Conservation (phyloP, 2,888 invertebrate species). For the Plemyria rubiginata region DNA sequence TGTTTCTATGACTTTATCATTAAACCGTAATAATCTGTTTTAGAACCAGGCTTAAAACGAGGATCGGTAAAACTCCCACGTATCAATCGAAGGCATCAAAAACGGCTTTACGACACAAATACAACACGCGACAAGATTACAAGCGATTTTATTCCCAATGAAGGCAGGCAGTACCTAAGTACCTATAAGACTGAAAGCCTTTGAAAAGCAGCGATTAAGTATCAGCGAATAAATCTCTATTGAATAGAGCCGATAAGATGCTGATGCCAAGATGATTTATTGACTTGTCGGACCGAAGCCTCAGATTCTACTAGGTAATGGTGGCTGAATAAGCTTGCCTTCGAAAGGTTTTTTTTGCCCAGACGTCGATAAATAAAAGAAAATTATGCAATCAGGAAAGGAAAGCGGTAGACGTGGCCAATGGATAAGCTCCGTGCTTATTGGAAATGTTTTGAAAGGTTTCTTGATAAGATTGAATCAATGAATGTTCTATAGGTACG, state of each 20-base stretch:
- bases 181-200: constrained; percentile 60
- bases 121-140: constrained; percentile 44
- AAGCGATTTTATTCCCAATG: constrained; percentile 45
- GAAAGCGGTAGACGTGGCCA: constrained; percentile 41
- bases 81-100: constrained; percentile 18
- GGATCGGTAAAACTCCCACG: constrained; percentile 17
- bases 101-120: constrained; percentile 26
- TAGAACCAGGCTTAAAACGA: not conserved
- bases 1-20: too few species aligned
- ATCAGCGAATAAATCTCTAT: constrained; percentile 66
- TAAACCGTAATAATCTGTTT: constrained; percentile 6
- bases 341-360: constrained; percentile 52
- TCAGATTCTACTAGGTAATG: constrained; percentile 54
- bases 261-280: constrained; percentile 77
- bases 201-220: constrained; percentile 64
- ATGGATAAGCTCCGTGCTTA: constrained; percentile 41
- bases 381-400: constrained; percentile 55
- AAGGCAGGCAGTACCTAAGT: constrained; percentile 25
- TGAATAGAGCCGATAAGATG: constrained; percentile 76
- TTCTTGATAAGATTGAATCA: constrained; percentile 10
- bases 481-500: not conserved
- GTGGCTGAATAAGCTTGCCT: constrained; percentile 58
- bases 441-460: constrained; percentile 19
- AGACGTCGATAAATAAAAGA: constrained; percentile 55
- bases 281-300: constrained; percentile 65